Percentiles rank a stretch among this genome's conserved stretches.
phyloP scores from a whole-genome alignment of 2,113 vertebrate genomes.

The Girardinichthys multiradiatus region DNA sequence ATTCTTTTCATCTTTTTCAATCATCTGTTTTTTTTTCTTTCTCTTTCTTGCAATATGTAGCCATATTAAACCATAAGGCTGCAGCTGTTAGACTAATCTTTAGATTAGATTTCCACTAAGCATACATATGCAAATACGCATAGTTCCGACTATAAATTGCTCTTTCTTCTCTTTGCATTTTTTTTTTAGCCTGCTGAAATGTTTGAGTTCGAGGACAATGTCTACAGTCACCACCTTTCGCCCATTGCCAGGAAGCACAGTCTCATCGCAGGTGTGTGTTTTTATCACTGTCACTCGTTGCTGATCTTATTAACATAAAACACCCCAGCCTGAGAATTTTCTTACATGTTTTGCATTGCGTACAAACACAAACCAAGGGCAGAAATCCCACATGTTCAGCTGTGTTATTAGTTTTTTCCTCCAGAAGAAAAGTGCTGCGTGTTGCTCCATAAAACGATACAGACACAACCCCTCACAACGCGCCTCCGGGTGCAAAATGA shows the following conservation, averaged over 20 bases:
- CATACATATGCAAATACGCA: slow-evolving; percentile 5
- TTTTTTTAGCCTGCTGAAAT: slow-evolving; percentile 86
- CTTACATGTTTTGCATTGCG: background rate
- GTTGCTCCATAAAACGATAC: background rate
- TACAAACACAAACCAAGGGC: background rate
- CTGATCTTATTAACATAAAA: background rate
- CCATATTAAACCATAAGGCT: slow-evolving; percentile 1
- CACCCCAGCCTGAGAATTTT: background rate
- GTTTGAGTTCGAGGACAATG: slow-evolving; percentile 91
- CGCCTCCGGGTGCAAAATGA: background rate
- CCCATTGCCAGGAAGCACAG: slow-evolving; percentile 92
- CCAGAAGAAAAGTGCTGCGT: background rate
- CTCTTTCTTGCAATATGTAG: background rate
- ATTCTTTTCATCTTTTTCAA: slow-evolving; percentile 9
- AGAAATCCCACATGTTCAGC: background rate
- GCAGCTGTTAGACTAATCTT: slow-evolving; percentile 7
- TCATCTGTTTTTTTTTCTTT: background rate
- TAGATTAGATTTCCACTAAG: background rate
- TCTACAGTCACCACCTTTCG: slow-evolving; percentile 97
- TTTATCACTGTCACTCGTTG: background rate
- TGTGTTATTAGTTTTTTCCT: slow-evolving; percentile 6
- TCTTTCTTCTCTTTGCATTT: background rate
- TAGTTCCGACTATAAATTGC: background rate
- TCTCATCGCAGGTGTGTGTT: slow-evolving; percentile 91
- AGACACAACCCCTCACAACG: background rate